Percentiles rank a stretch among this genome's conserved stretches.
phyloP scores from a whole-genome alignment of 2,888 invertebrate genomes.

The Sipunculus nudus region DNA sequence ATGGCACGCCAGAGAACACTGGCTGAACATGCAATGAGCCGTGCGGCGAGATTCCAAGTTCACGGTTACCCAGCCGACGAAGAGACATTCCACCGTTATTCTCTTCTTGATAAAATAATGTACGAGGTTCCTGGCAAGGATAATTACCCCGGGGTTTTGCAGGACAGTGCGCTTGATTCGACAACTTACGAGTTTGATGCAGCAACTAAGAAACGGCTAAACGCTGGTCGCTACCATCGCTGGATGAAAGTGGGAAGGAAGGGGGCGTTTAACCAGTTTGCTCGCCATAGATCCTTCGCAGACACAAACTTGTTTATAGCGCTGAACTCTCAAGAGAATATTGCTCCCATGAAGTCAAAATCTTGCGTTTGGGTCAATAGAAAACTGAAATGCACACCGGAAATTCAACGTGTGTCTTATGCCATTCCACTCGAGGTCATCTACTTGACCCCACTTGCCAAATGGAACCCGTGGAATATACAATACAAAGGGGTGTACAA shows the following conservation, averaged over 20 bases:
- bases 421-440: no score
- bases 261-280: constrained; percentile 6
- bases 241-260: neutral
- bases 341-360: constrained; percentile 37
- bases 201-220: constrained; percentile 2
- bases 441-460: no score
- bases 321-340: constrained; percentile 41
- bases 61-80: no score
- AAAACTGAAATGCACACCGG: constrained; percentile 40
- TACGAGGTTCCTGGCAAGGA: constrained; percentile 48
- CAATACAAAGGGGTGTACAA: no score
- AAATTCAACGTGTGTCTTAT: constrained; percentile 42
- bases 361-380: constrained; percentile 25
- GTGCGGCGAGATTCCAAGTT: no score
- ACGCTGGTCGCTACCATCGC: constrained; percentile 25
- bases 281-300: constrained; percentile 14
- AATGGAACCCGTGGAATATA: no score
- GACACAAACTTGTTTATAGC: constrained; percentile 43
- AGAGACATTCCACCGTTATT: constrained; percentile 9
- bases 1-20: no score
- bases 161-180: constrained; percentile 35
- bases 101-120: constrained; percentile 45
- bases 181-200: constrained; percentile 1
- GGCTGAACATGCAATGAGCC: no score
- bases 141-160: constrained; percentile 39